Base-by-base conservation (phyloP, 2,888 invertebrate species). In the Exocentrus adspersus region DNA sequence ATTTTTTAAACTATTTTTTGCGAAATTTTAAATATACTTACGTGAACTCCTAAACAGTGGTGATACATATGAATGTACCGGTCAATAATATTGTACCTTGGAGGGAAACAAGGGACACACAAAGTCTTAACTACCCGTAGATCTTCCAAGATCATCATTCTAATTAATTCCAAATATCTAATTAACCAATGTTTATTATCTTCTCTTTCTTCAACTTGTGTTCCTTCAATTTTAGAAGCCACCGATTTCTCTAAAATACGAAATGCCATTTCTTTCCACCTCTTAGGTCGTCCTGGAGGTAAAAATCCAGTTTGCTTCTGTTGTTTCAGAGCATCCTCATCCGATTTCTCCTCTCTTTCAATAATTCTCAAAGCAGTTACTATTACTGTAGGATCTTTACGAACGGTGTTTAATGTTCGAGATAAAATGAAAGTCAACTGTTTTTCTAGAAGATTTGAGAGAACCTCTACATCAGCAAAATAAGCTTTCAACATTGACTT, bases 101-200 rank as follows among this genome's bases (percentile, higher is more conserved):
- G 95, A 1, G 98, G 99, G 81, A 99, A 99, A 80, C 97, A 97
- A 0, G 96, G 96, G 3, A 93, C 90, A 75, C 94, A 95, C 0
- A 95, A 84, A 0, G 92, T 93, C 80, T 96, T 96, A 0, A 95
- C 93, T 0, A 98, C 95, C 67, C 93, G 86, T 67, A 98, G 84
- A 82, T 98, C 97, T 79, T 97, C 96, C 4, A 97, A 82, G 74
- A 97, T 93, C 6, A 96, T 86, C 77, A 93, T 92, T 37, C 97
- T 86, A 0, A 92, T 92, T 41, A 86, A 78, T 83, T 99, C 98
- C 58, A 99, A 84, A 81, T 98, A 97, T 19, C 94, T 86, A 2
- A 97, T 97, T 10, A 99, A 86, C 98, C 98, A 99, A 84, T 96
- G 90, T 82, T 97, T 97, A 82, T 97, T 94, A 73, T 92, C 92